Conservation (phyloP, 2,113 vertebrate genomes). For the Pelecanus crispus region DNA sequence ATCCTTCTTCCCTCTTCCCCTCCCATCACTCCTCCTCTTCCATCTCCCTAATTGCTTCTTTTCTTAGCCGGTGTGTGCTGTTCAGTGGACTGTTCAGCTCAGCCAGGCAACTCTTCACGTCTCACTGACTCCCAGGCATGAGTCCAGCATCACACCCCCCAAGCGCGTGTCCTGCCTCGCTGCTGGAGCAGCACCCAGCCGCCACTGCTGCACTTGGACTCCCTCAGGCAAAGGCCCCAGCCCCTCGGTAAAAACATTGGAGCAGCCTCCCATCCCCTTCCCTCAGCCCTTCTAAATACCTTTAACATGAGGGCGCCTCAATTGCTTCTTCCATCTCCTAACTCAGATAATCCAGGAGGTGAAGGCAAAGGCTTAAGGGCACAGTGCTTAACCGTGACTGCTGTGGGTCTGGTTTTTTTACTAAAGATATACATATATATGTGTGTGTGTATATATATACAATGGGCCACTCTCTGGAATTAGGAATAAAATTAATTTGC, state of each 20-base stretch:
- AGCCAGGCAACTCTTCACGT: slow-evolving; percentile 8
- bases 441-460: not conserved
- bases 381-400: not conserved
- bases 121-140: slow-evolving; percentile 26
- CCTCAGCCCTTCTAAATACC: not conserved
- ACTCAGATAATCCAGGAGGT: not conserved
- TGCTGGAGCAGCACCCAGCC: not conserved
- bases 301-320: not conserved
- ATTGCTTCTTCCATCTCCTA: not conserved
- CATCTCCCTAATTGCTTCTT: slow-evolving; percentile 60
- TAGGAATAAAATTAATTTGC: slow-evolving; percentile 31
- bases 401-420: not conserved
- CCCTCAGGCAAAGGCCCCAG: not conserved
- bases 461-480: not conserved
- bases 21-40: slow-evolving; percentile 55
- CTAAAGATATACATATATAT: not conserved
- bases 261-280: not conserved
- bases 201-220: not conserved
- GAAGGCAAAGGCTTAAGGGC: not conserved
- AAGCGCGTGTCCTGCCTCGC: not conserved
- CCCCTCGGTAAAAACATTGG: not conserved
- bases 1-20: slow-evolving; percentile 36
- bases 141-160: not conserved
- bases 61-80: slow-evolving; percentile 23
- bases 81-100: slow-evolving; percentile 2